These are phyloP conservation scores for Pseudomugil gertrudae DNA, from an alignment of 2,797 vertebrate genomes.

Conservation along the genomic window DNA sequence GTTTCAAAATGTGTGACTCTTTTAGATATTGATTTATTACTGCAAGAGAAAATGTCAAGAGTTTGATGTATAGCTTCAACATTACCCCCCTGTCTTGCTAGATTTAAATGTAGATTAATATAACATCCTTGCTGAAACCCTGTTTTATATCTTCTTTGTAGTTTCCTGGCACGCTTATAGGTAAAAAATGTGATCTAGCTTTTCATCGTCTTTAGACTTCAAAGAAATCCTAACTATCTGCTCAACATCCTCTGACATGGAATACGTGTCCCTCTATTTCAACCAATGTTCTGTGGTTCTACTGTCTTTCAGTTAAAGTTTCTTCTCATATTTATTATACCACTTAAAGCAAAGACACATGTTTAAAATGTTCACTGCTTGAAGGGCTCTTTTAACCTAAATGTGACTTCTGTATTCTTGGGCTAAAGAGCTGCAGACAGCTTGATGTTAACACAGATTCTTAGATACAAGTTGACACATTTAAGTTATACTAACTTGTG, in stretches of 20 bases:
- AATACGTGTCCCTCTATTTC: constrained; percentile 17
- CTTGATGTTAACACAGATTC: constrained; percentile 33
- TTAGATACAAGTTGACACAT: constrained; percentile 19
- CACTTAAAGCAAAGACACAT: not conserved
- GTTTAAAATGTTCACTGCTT: constrained; percentile 11
- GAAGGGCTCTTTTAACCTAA: constrained; percentile 6
- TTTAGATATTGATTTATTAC: not conserved
- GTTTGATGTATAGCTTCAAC: not conserved
- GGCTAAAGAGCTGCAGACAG: constrained; percentile 25
- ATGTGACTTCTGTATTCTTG: constrained; percentile 8
- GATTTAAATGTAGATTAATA: not conserved
- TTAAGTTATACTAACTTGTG: not conserved
- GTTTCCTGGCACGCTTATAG: not conserved
- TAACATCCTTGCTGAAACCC: not conserved
- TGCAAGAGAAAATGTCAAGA: not conserved
- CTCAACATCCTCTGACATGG: constrained; percentile 21
- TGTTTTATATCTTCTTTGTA: constrained; percentile 7
- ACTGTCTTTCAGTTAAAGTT: constrained; percentile 18
- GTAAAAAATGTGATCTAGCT: not conserved
- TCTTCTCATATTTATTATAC: constrained; percentile 1
- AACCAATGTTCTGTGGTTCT: constrained; percentile 9
- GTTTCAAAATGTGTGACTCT: not conserved
- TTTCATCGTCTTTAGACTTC: constrained; percentile 10
- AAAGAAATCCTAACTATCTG: constrained; percentile 24
- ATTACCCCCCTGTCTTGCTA: not conserved